Evolutionary conservation across 2,888 invertebrate species (phyloP), one percentile per base, ranked within the genome.

Genomic region (Hartigia nigra): DNA sequence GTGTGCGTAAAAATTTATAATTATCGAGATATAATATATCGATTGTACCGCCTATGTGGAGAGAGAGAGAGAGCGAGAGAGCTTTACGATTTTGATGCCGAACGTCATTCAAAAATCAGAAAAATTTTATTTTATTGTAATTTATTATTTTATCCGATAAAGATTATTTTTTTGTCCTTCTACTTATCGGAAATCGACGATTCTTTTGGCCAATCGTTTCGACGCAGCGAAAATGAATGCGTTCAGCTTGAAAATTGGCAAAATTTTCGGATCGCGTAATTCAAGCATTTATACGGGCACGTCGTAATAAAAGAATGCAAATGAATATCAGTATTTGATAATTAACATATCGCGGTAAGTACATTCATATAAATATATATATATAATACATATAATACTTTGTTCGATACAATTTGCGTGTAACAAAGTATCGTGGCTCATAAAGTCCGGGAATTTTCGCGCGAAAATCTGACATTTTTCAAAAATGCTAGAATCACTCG

Each of bases 341-440:
- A 78, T 79, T 78, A 72, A 84, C 83, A 84, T 84, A 84, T 84
- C 84, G 80, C 79, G 76, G 76, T 78, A 75, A 79, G 79, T 81
- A 79, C 76, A 76, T 76, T 77, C 4, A 23, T 32, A 74, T 31
- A 14, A 69, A 78, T 78, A 82, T 80, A 78, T 78, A 76, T 82
- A 82, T 77, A 76, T 80, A 81, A 78, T 70, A 78, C 75, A 75
- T 72, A 74, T 69, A 75, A 69, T 70, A 69, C 70, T 74, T 37
- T 37, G 78, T 78, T 78, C 78, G 78, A 78, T 78, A 69, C 32
- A 70, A 55, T 74, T 12, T 9, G n/a, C 70, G n/a, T 75, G 70
- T 70, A 37, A 76, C 4, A 12, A 34, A 32, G 36, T 32, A 74
- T 39, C n/a, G 32, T 70, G 70, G 72, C 34, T 31, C n/a, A 14